Conservation (phyloP, 2,797 vertebrate species). For the Halcyon chelicuti region DNA sequence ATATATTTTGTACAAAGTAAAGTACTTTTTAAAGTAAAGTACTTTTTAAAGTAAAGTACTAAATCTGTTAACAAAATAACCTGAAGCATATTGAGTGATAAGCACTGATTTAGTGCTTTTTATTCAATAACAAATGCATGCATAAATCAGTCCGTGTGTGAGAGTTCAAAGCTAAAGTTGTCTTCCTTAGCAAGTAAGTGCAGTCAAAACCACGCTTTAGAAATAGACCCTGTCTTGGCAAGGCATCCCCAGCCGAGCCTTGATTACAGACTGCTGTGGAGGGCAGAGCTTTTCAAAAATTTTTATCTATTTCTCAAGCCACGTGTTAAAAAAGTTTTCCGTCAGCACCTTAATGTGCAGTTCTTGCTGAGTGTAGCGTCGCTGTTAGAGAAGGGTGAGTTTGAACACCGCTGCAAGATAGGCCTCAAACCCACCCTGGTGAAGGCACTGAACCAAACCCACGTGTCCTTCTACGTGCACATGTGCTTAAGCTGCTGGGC, state of each 20-base stretch:
- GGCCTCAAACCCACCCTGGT: background rate
- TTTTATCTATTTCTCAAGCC: background rate
- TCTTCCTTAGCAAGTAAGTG: background rate
- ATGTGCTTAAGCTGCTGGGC: background rate
- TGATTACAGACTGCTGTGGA: accelerated
- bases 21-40: too few species aligned
- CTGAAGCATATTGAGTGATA: background rate
- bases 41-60: background rate
- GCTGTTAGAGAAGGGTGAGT: background rate
- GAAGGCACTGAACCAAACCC: background rate
- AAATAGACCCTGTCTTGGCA: background rate
- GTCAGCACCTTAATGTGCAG: background rate
- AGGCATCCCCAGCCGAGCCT: background rate
- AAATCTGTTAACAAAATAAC: background rate
- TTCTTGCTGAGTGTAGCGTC: background rate
- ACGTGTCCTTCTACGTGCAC: background rate
- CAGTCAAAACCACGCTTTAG: background rate
- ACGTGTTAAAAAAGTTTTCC: background rate
- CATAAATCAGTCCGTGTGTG: background rate
- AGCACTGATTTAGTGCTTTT: background rate
- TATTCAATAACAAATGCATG: background rate
- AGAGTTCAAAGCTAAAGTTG: background rate
- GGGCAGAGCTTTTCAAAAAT: background rate
- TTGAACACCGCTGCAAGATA: background rate
- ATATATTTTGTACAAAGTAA: background rate